Percentiles rank a stretch among this genome's conserved stretches.
These are phyloP conservation scores for Hylaeus volcanicus DNA, from an alignment of 1,140 invertebrate genomes.

Conservation along the genomic window DNA sequence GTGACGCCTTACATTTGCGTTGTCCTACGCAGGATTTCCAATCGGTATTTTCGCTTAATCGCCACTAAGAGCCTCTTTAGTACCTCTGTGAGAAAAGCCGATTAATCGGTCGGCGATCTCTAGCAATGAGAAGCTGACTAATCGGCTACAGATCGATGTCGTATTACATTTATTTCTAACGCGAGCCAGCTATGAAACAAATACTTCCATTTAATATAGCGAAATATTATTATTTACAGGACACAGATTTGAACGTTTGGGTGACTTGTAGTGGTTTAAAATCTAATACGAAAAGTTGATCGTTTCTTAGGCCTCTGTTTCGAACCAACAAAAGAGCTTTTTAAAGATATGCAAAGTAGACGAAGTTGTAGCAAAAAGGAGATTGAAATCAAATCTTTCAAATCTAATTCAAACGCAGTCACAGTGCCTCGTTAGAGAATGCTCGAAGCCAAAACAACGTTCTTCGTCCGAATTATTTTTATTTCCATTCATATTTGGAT, in stretches of 20 bases:
- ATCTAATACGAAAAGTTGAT: too few species aligned
- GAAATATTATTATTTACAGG: neutral
- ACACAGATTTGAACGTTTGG: too few species aligned
- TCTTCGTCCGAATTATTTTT: too few species aligned
- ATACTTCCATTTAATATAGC: neutral
- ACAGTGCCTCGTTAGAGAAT: too few species aligned
- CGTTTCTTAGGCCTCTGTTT: too few species aligned
- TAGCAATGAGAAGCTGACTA: neutral
- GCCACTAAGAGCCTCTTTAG: neutral
- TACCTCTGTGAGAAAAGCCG: constrained; percentile 2
- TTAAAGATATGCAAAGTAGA: too few species aligned
- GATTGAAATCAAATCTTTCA: too few species aligned
- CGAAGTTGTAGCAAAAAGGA: too few species aligned
- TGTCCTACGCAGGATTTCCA: neutral
- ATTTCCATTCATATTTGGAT: constrained; percentile 1
- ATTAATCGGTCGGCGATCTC: constrained; percentile 19
- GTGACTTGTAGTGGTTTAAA: too few species aligned
- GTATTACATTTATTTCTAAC: neutral
- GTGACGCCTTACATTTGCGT: neutral
- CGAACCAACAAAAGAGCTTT: too few species aligned
- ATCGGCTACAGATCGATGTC: constrained; percentile 1
- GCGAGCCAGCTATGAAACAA: neutral
- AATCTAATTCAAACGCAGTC: too few species aligned
- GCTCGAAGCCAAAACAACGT: too few species aligned
- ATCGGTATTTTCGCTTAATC: neutral